Conservation (phyloP, 2,888 invertebrate species). For the Coecobrya sp. region DNA sequence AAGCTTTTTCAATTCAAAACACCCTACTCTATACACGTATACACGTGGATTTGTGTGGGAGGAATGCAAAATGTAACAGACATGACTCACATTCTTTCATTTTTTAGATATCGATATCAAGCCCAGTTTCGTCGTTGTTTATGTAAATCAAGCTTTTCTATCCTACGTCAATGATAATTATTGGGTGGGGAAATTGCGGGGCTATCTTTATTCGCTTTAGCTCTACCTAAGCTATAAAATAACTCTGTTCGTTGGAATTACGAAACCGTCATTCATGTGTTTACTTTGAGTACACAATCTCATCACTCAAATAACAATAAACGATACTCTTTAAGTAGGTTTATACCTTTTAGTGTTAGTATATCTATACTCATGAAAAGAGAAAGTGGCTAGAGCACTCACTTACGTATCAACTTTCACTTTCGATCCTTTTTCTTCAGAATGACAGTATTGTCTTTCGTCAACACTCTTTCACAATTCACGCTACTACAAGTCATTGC, state of each 20-base stretch:
- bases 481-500: constrained; percentile 25
- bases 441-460: constrained; percentile 39
- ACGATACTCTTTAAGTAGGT: constrained; percentile 3
- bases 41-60: too few relatives aligned
- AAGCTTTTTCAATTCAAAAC: too few relatives aligned
- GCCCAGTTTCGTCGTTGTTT: too few relatives aligned
- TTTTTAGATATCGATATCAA: too few relatives aligned
- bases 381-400: constrained; percentile 35
- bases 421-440: constrained; percentile 55
- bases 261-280: neutral
- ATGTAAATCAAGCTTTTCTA: neutral
- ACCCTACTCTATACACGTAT: too few relatives aligned
- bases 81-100: too few relatives aligned
- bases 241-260: neutral
- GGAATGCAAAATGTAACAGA: too few relatives aligned
- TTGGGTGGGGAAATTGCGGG: neutral
- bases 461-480: constrained; percentile 44
- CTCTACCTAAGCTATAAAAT: neutral
- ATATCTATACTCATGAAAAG: constrained; percentile 10
- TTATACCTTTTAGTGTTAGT: constrained; percentile 9
- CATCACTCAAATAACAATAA: neutral
- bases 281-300: constrained; percentile 19
- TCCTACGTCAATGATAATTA: neutral
- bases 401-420: constrained; percentile 74
- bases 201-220: constrained; percentile 9